Conservation (phyloP, 2,797 vertebrate species). For the Gymnocypris eckloni region DNA sequence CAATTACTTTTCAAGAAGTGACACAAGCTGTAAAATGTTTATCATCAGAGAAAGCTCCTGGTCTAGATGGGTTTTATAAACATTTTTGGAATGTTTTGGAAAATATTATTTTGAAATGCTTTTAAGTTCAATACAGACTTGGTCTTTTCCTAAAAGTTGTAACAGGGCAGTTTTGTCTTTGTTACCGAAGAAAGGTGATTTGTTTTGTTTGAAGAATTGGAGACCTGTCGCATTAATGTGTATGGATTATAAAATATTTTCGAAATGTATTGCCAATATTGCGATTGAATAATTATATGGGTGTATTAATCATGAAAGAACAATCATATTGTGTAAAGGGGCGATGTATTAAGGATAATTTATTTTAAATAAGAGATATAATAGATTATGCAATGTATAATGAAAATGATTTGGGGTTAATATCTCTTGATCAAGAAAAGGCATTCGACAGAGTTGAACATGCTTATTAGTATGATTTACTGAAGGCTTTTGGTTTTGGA, state of each 20-base stretch:
- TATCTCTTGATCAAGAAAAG: neutral
- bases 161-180: neutral
- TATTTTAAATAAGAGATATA: neutral
- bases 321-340: slow-evolving; percentile 4
- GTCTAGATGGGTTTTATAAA: neutral
- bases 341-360: neutral
- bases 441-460: neutral
- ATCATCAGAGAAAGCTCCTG: neutral
- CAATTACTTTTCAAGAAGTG: neutral
- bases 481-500: slow-evolving; percentile 4
- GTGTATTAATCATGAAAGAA: neutral
- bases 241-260: neutral
- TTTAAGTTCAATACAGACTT: neutral
- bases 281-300: neutral
- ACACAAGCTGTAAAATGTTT: neutral
- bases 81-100: neutral
- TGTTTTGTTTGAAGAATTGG: neutral
- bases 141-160: neutral
- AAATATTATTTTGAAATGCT: neutral
- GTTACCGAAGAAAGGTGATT: neutral
- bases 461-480: neutral
- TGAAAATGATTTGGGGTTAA: neutral
- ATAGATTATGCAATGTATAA: neutral
- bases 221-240: neutral
- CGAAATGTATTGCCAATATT: neutral